Evolutionary conservation across 92 coral and sea anemone species (phyloP).

Genomic region (Phymanthus crucifer): DNA sequence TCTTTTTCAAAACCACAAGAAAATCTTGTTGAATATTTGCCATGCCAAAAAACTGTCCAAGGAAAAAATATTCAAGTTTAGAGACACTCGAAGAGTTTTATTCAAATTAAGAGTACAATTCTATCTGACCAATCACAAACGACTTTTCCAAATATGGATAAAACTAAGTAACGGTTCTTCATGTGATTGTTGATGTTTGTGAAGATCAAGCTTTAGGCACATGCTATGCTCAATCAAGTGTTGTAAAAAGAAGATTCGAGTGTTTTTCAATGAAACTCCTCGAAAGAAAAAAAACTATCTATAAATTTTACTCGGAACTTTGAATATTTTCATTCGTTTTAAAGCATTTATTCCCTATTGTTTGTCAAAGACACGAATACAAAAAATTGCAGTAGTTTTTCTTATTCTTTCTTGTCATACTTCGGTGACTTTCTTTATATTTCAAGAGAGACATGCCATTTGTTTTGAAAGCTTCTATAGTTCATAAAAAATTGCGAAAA

Average conservation of each 20-base stretch:
- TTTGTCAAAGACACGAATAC: too few species aligned
- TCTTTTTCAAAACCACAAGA: neutral
- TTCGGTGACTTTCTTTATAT: too few species aligned
- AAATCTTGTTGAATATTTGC: neutral
- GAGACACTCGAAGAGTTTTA: neutral
- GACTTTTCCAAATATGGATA: constrained; percentile 40
- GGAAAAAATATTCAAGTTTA: neutral
- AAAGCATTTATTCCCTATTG: too few species aligned
- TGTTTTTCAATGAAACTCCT: neutral
- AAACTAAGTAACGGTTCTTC: neutral
- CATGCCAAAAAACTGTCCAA: neutral
- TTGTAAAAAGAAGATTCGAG: neutral
- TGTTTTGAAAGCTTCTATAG: too few species aligned
- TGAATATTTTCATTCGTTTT: too few species aligned
- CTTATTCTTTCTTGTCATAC: too few species aligned
- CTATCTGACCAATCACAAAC: constrained; percentile 40
- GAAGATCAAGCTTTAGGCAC: neutral
- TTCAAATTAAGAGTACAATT: constrained; percentile 3
- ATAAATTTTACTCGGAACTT: too few species aligned
- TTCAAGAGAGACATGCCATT: too few species aligned
- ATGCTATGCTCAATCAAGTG: neutral
- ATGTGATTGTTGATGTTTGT: constrained; percentile 1
- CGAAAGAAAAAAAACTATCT: neutral
- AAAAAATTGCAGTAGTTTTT: too few species aligned
- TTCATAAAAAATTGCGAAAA: too few species aligned